Base-by-base conservation (phyloP, 2,888 invertebrate genomes). In the Salpingus planirostris region DNA sequence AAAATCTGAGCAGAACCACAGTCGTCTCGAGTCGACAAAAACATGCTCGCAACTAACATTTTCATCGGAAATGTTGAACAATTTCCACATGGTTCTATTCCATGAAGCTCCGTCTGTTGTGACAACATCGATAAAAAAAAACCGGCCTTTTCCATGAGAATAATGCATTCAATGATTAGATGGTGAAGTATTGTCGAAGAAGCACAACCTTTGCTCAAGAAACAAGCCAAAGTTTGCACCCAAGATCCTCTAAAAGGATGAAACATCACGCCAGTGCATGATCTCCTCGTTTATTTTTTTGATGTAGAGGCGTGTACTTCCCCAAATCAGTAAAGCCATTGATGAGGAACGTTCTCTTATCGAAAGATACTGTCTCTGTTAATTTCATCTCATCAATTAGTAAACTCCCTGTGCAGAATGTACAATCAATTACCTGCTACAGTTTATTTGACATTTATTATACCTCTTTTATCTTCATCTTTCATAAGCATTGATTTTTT, bases 231-330 rank as follows among this genome's bases (percentile, higher is more conserved):
- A 7, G 13, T 7, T 29, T 21, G 22, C 3, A 21, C 29, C 14
- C 31, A 31, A 3, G 26, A 12, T 8, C 36, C 40, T 11, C 31
- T 18, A 26, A 40, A 40, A 24, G 40, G 37, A 25, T 40, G 37
- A 31, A 40, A 40, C 33, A 38, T 33, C 15, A 40, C 26, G 7
- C 40, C 13, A 40, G 29, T 2, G 34, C 40, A 31, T 40, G 36
- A 21, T 40, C 40, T n/a, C n/a, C n/a, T 12, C 15, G 10, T 23
- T 27, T 12, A 28, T 38, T 28, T 28, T 25, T 24, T 21, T 24
- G 27, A 15, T 31, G 33, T 15, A 27, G 7, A 11, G 31, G 34
- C 12, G 37, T 37, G 15, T 34, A 26, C 11, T 36, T 25, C 14
- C 36, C 32, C 25, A 36, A 33, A 36, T 39, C 24, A 11, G 29